phyloP scores from a whole-genome alignment of 1,140 invertebrate genomes.

The Lepidurus couesii region DNA sequence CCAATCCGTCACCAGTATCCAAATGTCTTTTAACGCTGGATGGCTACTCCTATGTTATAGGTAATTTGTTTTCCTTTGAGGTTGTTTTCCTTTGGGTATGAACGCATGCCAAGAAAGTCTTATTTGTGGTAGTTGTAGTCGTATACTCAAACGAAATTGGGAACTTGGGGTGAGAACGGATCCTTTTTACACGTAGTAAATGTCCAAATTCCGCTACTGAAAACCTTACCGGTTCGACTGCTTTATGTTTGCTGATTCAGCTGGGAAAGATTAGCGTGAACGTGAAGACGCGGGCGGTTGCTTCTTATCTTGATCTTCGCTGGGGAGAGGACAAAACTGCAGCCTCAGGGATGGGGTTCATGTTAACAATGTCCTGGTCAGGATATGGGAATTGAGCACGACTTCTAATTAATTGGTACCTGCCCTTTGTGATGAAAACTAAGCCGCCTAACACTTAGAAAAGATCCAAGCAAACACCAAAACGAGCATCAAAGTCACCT shows the following conservation, averaged over 20 bases:
- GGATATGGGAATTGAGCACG: background rate
- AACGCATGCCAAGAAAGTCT: background rate
- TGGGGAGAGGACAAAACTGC: background rate
- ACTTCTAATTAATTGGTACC: background rate
- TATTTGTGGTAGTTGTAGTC: background rate
- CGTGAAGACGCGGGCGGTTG: background rate
- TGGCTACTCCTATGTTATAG: conserved; percentile 74
- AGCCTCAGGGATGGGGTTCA: background rate
- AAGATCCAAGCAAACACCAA: no score
- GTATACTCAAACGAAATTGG: background rate
- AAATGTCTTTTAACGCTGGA: conserved; percentile 71
- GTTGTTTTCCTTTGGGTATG: background rate
- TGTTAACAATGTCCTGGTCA: background rate
- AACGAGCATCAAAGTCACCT: no score
- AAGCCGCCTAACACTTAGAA: background rate
- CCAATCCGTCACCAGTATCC: conserved; percentile 48
- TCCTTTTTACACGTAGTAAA: background rate
- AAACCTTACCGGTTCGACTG: background rate
- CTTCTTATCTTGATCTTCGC: background rate
- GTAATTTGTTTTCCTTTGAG: conserved; percentile 49
- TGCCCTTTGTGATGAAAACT: background rate
- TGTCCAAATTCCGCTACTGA: background rate
- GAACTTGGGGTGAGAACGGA: background rate
- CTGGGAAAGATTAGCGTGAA: background rate
- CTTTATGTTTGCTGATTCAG: background rate